A percentile compares a stretch with the other conserved stretches of the same genome.
Evolutionary conservation across 1,140 invertebrate genomes (phyloP).

Genomic region (Macrosteles quadrilineatus): DNA sequence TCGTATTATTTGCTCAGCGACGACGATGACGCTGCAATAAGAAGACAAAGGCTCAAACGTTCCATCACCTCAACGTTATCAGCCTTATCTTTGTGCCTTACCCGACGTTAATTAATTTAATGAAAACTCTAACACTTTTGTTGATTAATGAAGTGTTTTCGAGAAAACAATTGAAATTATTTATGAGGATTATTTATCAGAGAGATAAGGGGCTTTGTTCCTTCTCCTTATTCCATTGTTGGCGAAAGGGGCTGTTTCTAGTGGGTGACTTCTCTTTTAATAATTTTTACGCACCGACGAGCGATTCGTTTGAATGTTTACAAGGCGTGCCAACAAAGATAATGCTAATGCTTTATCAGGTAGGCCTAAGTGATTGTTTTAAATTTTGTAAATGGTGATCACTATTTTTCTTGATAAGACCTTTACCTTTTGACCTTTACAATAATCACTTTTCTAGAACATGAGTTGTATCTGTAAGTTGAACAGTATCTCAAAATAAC

Average conservation of each 20-base stretch:
- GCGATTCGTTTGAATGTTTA: too few relatives aligned
- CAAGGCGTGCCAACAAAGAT: too few relatives aligned
- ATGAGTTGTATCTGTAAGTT: too few relatives aligned
- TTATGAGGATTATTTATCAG: conserved; percentile 12
- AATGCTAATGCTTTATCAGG: too few relatives aligned
- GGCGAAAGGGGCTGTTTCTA: neutral
- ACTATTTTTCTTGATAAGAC: too few relatives aligned
- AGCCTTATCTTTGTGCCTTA: neutral
- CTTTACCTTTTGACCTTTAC: too few relatives aligned
- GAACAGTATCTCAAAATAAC: too few relatives aligned
- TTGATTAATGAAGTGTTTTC: conserved; percentile 8
- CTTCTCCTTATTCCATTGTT: neutral
- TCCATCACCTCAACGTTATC: neutral
- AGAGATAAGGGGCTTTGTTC: conserved; percentile 1
- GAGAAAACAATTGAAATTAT: conserved; percentile 1
- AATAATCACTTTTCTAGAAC: too few relatives aligned
- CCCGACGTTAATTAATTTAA: conserved; percentile 9
- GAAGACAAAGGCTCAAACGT: neutral
- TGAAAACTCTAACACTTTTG: conserved; percentile 6
- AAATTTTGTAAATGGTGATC: too few relatives aligned
- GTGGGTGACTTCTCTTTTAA: neutral
- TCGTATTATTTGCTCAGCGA: too few relatives aligned
- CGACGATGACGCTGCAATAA: neutral
- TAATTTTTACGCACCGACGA: too few relatives aligned
- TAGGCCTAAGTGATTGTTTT: too few relatives aligned